Conservation (phyloP, 2,113 vertebrate genomes). For the Podilymbus podiceps region DNA sequence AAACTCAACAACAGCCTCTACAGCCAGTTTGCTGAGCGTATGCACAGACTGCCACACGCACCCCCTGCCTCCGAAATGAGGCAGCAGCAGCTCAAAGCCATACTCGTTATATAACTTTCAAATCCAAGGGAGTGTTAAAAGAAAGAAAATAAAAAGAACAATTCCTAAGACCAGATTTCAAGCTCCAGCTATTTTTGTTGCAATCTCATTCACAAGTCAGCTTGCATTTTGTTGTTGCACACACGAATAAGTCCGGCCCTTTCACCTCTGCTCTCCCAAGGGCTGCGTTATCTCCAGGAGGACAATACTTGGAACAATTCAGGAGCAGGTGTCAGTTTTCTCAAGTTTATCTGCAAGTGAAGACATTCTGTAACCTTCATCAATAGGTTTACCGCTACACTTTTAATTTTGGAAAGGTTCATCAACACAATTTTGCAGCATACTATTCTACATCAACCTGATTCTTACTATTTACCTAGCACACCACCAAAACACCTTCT, state of each 20-base stretch:
- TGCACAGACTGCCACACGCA: not conserved
- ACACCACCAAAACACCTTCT: not conserved
- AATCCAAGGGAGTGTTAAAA: not conserved
- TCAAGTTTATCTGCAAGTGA: conserved; percentile 22
- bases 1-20: not conserved
- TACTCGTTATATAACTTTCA: not conserved
- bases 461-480: not conserved
- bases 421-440: not conserved
- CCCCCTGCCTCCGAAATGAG: not conserved
- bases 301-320: not conserved
- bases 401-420: not conserved
- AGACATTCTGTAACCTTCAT: not conserved
- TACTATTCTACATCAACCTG: not conserved
- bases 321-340: conserved; percentile 11
- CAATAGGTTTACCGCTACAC: not conserved
- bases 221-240: not conserved
- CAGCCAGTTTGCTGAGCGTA: not conserved
- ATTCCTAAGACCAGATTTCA: conserved; percentile 1
- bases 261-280: not conserved
- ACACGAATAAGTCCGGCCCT: not conserved
- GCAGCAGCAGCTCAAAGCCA: conserved; percentile 4
- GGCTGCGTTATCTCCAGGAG: not conserved
- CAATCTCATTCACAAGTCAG: not conserved
- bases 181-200: conserved; percentile 21
- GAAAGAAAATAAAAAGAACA: not conserved